phyloP scores from a whole-genome alignment of 2,113 vertebrate genomes.

The Chamaetylas fuelleborni region DNA sequence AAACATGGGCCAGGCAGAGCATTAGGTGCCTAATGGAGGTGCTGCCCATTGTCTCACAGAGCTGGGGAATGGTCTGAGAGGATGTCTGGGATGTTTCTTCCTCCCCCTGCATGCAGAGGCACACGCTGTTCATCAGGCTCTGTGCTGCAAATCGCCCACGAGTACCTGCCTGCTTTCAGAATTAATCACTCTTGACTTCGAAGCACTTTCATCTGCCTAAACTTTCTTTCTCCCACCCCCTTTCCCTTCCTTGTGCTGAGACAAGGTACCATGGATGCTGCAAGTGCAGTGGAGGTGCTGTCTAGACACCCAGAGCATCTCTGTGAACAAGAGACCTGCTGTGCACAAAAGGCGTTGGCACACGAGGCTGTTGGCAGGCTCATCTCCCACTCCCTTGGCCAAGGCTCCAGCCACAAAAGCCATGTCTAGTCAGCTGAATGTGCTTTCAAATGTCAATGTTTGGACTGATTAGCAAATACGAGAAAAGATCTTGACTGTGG shows the following conservation, averaged over 20 bases:
- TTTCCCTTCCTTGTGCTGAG: conserved; percentile 3
- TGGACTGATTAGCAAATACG: not conserved
- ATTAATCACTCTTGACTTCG: conserved; percentile 45
- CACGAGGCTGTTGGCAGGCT: not conserved
- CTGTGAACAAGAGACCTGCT: not conserved
- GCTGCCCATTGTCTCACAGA: not conserved
- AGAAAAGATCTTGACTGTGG: not conserved
- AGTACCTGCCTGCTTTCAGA: conserved; percentile 19
- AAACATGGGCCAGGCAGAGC: not conserved
- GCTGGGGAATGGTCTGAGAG: not conserved
- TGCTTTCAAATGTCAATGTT: conserved; percentile 27
- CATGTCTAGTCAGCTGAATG: not conserved
- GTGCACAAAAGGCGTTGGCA: not conserved
- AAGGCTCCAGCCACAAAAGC: not conserved
- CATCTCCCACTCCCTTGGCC: not conserved
- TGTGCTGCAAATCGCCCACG: not conserved
- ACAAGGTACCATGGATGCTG: not conserved
- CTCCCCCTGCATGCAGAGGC: not conserved
- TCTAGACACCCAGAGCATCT: conserved; percentile 19
- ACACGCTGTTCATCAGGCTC: not conserved
- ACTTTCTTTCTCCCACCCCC: not conserved
- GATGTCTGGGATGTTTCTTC: not conserved
- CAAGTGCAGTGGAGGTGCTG: not conserved
- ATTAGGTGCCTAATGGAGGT: not conserved
- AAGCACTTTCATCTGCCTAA: not conserved